A percentile compares a stretch with the other conserved stretches of the same genome.
Conservation (phyloP, 2,113 vertebrate genomes). For the Etheostoma spectabile region DNA sequence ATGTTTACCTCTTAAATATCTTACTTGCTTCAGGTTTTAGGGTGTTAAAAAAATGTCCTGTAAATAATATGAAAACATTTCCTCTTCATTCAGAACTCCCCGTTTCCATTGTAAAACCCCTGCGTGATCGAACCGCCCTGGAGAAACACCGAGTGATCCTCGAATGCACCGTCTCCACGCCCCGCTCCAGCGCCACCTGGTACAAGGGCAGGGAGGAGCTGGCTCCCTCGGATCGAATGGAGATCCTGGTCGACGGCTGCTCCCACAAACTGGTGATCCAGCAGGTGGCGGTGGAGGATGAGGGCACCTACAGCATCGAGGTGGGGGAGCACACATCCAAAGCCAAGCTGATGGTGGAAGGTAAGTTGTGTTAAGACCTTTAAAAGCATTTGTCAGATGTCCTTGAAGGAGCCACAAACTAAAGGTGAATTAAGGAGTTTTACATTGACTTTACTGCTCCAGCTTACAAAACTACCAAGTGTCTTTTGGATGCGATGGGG, state of each 20-base stretch:
- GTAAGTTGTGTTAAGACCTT: slow-evolving; percentile 69
- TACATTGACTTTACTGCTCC: neutral
- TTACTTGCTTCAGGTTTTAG: neutral
- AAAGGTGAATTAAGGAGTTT: neutral
- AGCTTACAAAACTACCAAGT: neutral
- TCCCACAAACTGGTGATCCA: slow-evolving; percentile 92
- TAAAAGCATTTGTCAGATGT: neutral
- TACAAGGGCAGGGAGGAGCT: slow-evolving; percentile 86
- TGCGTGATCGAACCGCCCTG: slow-evolving; percentile 92
- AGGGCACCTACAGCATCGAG: slow-evolving; percentile 89
- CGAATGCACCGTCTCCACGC: slow-evolving; percentile 91
- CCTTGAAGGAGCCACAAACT: too few species aligned
- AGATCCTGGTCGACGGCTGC: slow-evolving; percentile 89
- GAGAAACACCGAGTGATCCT: slow-evolving; percentile 91
- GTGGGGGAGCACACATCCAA: slow-evolving; percentile 88
- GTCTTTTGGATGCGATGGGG: too few species aligned
- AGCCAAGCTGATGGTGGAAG: slow-evolving; percentile 91
- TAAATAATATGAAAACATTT: neutral
- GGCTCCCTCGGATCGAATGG: slow-evolving; percentile 85
- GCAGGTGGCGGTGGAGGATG: slow-evolving; percentile 86
- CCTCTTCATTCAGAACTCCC: slow-evolving; percentile 84
- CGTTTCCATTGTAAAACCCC: slow-evolving; percentile 90
- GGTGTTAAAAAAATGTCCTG: neutral
- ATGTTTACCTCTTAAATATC: neutral
- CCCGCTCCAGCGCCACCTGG: slow-evolving; percentile 87